Evolutionary conservation across 2,888 invertebrate genomes (phyloP).

Genomic region (Protonemura montana): DNA sequence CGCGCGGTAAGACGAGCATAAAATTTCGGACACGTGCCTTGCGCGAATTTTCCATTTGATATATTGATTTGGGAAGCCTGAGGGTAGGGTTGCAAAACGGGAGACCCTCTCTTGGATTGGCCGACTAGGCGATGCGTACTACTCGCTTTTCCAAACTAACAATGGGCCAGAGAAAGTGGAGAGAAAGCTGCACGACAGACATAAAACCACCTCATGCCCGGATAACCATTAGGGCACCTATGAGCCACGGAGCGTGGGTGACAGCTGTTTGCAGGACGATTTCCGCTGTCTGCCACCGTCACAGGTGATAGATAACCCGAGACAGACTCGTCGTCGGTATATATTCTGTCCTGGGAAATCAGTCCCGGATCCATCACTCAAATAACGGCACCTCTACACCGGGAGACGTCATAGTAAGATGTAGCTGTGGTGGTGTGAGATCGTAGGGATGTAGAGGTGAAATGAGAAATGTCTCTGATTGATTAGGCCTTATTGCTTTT

Average conservation of each 20-base stretch:
- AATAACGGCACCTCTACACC: neutral
- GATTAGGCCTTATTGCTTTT: neutral
- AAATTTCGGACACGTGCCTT: neutral
- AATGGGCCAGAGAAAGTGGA: neutral
- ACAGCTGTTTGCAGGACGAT: neutral
- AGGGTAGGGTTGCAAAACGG: neutral
- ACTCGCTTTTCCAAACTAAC: neutral
- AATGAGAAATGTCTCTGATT: neutral
- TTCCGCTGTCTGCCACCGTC: neutral
- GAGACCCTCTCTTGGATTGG: neutral
- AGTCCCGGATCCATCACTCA: neutral
- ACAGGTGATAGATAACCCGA: neutral
- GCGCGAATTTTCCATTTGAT: slow-evolving; percentile 5
- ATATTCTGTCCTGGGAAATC: neutral
- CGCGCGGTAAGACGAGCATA: neutral
- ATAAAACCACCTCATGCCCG: neutral
- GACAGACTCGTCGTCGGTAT: neutral
- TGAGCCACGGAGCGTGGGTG: neutral
- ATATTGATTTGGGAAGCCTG: neutral
- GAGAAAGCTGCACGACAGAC: neutral
- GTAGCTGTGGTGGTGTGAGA: no score
- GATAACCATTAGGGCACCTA: neutral
- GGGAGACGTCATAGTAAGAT: no score
- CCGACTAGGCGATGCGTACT: neutral
- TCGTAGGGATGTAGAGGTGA: no score